Percentiles rank a stretch among this genome's conserved stretches.
Conservation (phyloP, 1,140 invertebrate genomes). For the Ooceraea biroi region DNA sequence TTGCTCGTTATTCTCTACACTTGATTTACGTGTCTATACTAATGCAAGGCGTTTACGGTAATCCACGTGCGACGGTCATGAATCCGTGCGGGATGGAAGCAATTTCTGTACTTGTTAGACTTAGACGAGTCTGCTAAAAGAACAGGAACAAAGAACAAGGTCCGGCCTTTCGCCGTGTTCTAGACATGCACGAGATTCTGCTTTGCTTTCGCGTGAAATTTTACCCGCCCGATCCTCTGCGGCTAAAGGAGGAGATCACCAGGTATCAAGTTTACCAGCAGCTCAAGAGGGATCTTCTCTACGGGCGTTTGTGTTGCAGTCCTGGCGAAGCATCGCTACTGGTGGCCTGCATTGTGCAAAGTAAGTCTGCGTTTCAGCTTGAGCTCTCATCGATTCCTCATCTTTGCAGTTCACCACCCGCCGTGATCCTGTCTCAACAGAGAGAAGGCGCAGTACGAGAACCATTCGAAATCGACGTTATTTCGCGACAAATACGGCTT, state of each 20-base stretch:
- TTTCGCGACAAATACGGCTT: slow-evolving; percentile 2
- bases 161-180: slow-evolving; percentile 67
- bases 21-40: too few species aligned
- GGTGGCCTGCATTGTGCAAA: slow-evolving; percentile 97
- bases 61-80: too few species aligned
- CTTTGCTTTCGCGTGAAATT: slow-evolving; percentile 98
- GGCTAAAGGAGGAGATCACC: slow-evolving; percentile 94
- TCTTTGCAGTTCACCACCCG: background rate
- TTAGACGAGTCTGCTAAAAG: background rate
- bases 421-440: background rate
- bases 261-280: slow-evolving; percentile 97
- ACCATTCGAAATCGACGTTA: slow-evolving; percentile 9
- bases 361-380: slow-evolving; percentile 86
- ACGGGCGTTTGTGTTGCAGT: slow-evolving; percentile 97
- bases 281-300: slow-evolving; percentile 96
- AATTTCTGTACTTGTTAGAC: too few species aligned
- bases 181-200: slow-evolving; percentile 94
- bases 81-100: too few species aligned
- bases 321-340: slow-evolving; percentile 95
- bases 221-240: slow-evolving; percentile 95
- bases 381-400: background rate
- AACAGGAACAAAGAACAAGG: background rate
- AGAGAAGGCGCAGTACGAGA: background rate
- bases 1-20: background rate
- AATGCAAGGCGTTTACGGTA: too few species aligned